Percentiles rank a stretch among this genome's conserved stretches.
These are phyloP conservation scores for Ptychobarbus kaznakovi DNA, from an alignment of 2,797 vertebrate species.

Conservation along the genomic window DNA sequence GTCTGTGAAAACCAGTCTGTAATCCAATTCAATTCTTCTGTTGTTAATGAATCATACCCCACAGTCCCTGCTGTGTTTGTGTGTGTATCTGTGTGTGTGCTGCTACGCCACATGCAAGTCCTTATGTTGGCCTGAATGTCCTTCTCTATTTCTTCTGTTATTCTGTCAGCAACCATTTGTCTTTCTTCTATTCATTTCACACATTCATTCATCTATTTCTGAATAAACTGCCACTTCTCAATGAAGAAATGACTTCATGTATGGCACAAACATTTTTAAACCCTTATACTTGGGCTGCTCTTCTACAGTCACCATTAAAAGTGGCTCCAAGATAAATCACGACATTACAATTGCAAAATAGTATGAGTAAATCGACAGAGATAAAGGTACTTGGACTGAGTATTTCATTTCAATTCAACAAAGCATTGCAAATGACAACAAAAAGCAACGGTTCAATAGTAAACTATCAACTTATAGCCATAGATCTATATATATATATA, in stretches of 20 bases:
- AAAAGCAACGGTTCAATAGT: neutral
- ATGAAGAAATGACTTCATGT: neutral
- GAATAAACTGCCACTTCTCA: neutral
- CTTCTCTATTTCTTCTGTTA: conserved; percentile 29
- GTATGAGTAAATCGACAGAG: neutral
- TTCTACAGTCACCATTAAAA: neutral
- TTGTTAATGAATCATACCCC: conserved; percentile 27
- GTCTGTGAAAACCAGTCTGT: conserved; percentile 15
- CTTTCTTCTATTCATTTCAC: conserved; percentile 22
- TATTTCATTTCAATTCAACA: neutral
- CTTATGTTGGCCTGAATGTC: conserved; percentile 22
- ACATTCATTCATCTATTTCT: conserved; percentile 9
- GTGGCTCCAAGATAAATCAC: neutral
- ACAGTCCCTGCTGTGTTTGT: conserved; percentile 20
- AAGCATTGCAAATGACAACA: neutral
- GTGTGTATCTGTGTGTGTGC: neutral
- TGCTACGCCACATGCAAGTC: conserved; percentile 25
- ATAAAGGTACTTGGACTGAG: neutral
- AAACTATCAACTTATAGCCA: neutral
- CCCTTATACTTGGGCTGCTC: neutral
- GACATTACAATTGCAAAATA: neutral
- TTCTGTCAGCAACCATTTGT: conserved; percentile 22
- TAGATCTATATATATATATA: too few relatives aligned
- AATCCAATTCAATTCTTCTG: conserved; percentile 36
- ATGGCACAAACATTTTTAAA: neutral